These are phyloP conservation scores for Cynocephalus volans DNA, from an alignment of 2,113 vertebrate genomes.

Conservation along the genomic window DNA sequence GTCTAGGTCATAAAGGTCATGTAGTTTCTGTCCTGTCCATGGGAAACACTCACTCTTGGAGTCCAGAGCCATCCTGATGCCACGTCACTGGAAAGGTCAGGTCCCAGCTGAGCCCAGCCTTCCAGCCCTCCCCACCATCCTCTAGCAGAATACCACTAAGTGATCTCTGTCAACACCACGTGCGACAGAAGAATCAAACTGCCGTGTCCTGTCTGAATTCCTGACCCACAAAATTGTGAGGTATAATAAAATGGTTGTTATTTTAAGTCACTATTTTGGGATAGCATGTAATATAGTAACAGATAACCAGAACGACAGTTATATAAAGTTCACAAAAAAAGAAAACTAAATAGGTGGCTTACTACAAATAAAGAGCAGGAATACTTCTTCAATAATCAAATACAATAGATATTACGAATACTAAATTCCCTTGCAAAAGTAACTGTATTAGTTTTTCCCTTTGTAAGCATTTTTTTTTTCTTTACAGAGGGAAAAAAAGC, in stretches of 20 bases:
- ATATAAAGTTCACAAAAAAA: background rate
- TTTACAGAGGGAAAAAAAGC: background rate
- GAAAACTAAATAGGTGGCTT: background rate
- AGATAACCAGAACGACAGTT: background rate
- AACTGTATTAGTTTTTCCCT: background rate
- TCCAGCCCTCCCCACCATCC: background rate
- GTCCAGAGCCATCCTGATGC: background rate
- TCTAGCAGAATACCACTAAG: background rate
- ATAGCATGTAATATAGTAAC: background rate
- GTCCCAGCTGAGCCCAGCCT: background rate
- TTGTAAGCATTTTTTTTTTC: background rate
- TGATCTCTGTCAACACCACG: background rate
- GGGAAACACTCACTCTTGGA: background rate
- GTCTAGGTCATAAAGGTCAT: background rate
- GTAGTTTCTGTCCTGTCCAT: background rate
- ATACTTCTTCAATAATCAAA: slow-evolving; percentile 1
- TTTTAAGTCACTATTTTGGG: background rate
- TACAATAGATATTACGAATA: background rate
- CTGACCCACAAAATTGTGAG: background rate
- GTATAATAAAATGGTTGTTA: background rate
- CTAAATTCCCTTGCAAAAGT: background rate
- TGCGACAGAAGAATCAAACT: background rate
- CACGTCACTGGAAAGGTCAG: background rate
- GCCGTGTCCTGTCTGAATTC: background rate
- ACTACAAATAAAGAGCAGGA: background rate